Conservation (phyloP, 2,113 vertebrate species). For the Arenaria interpres region DNA sequence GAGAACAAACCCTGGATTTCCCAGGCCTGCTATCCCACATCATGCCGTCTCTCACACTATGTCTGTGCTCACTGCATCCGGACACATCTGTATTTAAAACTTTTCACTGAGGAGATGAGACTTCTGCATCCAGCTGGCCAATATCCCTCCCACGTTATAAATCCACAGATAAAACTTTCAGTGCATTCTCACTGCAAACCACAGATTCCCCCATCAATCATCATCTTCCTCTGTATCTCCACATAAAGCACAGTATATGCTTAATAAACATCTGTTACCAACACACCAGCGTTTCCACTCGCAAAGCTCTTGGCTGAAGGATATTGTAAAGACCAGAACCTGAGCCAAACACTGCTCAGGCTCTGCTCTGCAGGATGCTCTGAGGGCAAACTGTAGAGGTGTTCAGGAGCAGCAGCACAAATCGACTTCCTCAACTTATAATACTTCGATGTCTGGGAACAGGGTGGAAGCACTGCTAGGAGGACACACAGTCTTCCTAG, state of each 20-base stretch:
- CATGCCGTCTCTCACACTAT: background rate
- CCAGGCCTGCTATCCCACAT: background rate
- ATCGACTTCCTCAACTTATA: background rate
- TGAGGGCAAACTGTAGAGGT: background rate
- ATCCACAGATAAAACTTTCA: background rate
- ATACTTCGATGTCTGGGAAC: background rate
- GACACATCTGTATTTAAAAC: background rate
- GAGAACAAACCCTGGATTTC: background rate
- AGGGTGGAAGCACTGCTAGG: background rate
- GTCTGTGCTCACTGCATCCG: background rate
- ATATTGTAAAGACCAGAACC: background rate
- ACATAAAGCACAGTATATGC: background rate
- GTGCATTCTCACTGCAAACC: background rate
- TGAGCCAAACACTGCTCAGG: background rate
- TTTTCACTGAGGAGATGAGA: background rate
- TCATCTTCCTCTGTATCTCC: background rate
- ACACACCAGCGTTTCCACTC: background rate
- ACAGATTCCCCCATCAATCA: background rate
- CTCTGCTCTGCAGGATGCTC: background rate
- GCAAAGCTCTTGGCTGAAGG: background rate
- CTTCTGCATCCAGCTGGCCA: background rate
- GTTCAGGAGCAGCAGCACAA: background rate
- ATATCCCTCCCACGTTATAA: background rate
- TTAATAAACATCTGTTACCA: slow-evolving; percentile 39
- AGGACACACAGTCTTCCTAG: background rate